Evolutionary conservation across 2,113 vertebrate genomes (phyloP).

Genomic region (Ictidomys tridecemlineatus): DNA sequence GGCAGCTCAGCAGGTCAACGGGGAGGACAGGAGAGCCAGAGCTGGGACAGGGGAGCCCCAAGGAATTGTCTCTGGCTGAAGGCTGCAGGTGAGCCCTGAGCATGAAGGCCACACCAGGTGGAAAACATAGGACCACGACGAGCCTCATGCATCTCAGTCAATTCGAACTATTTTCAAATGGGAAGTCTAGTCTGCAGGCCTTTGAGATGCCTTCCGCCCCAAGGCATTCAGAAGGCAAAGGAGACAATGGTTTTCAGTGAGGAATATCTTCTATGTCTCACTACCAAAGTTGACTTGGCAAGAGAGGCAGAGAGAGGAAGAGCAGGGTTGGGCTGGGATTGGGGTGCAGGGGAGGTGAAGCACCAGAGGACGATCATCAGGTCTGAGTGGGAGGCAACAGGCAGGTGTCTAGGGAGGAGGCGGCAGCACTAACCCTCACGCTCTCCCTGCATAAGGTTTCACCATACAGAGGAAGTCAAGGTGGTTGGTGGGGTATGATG

Average conservation of each 20-base stretch:
- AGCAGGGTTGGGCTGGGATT: neutral
- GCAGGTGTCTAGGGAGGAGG: neutral
- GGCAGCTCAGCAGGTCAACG: neutral
- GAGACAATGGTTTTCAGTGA: neutral
- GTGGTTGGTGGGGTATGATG: neutral
- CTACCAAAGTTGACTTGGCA: neutral
- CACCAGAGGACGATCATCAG: neutral
- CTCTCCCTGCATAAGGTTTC: neutral
- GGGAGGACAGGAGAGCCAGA: neutral
- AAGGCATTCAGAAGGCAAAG: neutral
- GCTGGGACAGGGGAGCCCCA: neutral
- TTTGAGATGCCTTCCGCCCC: neutral
- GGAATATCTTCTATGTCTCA: neutral
- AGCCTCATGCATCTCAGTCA: neutral
- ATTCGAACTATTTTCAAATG: neutral
- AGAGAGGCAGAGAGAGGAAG: neutral
- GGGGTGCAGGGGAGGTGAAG: neutral
- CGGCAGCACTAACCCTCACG: rapidly evolving
- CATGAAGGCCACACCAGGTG: neutral
- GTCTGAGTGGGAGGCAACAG: neutral
- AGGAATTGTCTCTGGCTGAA: neutral
- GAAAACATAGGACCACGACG: neutral
- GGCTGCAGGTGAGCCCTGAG: neutral
- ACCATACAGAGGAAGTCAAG: neutral
- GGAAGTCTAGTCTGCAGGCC: neutral